Base-by-base conservation (phyloP, 2,888 invertebrate species). In the Phania funesta region DNA sequence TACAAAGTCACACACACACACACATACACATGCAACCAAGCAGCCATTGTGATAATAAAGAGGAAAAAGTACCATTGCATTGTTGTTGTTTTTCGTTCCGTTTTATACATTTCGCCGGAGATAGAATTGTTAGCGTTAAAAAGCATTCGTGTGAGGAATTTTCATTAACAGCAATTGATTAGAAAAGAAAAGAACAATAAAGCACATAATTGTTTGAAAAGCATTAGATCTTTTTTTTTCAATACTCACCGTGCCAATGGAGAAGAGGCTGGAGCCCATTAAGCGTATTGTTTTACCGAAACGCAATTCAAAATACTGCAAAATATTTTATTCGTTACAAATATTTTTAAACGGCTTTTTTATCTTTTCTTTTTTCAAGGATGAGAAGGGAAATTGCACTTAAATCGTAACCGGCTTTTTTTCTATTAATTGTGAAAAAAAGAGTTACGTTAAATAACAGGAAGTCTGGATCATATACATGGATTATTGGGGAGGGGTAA, bases 281-380 rank as follows among this genome's bases (percentile, higher is more conserved):
- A 95, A 88, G 85, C 95, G 92, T 13, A 95, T 93, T 86, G 92
- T 93, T 87, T 93, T 94, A 88, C 95, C 94, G 86, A 95, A 96
- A 87, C 95, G 92, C 90, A 93, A 91, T 84, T 95, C 95, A 88
- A 95, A 92, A 89, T 95, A 96, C 93, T 94, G 92, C 87, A 94
- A 84, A 82, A 83, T 73, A 82, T 75, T n/a, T n/a, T 74, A 76
- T 50, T 38, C 48, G 22, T 41, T 67, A 67, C 48, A 58, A 71
- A 48, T 58, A 18, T 41, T 24, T 60, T 32, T 65, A 1, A 29
- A 13, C 16, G 46, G 6, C 20, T 35, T 41, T n/a, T n/a, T n/a
- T n/a, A n/a, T n/a, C n/a, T n/a, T n/a, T n/a, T n/a, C n/a, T n/a
- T n/a, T n/a, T n/a, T n/a, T n/a, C n/a, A n/a, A n/a, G n/a, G n/a